Conservation (phyloP, 37 sponge, comb jelly and placozoan species). For the Lycopodina hypogea region DNA sequence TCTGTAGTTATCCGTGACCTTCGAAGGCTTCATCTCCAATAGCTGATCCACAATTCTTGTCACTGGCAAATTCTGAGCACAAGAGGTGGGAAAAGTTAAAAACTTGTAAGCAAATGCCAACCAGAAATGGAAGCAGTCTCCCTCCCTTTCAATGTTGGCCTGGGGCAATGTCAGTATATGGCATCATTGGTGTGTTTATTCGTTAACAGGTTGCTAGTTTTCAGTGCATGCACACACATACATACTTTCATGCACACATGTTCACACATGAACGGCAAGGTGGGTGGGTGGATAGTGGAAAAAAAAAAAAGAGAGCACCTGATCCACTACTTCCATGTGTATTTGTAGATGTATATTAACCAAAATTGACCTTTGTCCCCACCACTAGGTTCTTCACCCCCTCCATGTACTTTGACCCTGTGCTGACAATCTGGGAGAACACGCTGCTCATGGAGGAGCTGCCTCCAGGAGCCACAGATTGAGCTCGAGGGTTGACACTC, state of each 20-base stretch:
- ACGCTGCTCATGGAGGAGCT: constrained; percentile 34
- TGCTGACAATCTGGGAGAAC: constrained; percentile 68
- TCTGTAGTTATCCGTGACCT: constrained; percentile 85
- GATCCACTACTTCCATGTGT: too few species aligned
- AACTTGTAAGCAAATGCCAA: neutral
- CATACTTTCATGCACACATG: too few species aligned
- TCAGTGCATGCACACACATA: too few species aligned
- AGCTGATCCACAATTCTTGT: constrained; percentile 90
- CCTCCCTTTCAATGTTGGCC: neutral
- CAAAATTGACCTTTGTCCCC: constrained; percentile 59
- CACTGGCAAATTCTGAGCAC: constrained; percentile 80
- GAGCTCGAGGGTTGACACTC: constrained; percentile 41
- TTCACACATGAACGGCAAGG: too few species aligned
- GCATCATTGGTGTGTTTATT: too few species aligned
- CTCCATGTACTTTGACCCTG: constrained; percentile 91
- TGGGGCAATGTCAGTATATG: too few species aligned
- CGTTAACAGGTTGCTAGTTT: too few species aligned
- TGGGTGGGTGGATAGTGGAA: neutral
- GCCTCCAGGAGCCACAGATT: constrained; percentile 18
- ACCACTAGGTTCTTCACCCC: constrained; percentile 92
- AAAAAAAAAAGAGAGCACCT: neutral
- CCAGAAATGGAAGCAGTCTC: neutral
- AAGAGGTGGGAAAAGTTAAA: neutral
- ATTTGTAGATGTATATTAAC: neutral
- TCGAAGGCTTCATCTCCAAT: constrained; percentile 73